Evolutionary conservation across 2,888 invertebrate species (phyloP).

Genomic region (Panorpa germanica): DNA sequence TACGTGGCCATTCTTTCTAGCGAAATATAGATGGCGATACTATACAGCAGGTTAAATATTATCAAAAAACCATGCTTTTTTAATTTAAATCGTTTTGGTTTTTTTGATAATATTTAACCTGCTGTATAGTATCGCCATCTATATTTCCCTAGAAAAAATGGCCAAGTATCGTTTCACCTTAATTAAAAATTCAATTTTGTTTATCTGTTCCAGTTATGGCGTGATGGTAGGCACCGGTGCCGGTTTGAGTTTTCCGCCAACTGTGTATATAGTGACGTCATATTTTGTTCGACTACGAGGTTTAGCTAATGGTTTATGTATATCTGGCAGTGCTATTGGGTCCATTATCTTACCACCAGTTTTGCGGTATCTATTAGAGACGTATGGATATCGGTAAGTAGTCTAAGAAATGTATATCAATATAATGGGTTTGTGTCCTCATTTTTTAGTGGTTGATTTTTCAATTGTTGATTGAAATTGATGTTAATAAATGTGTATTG

Average conservation of each 20-base stretch:
- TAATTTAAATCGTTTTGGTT: constrained; percentile 4
- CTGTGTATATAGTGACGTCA: constrained; percentile 76
- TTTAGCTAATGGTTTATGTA: constrained; percentile 72
- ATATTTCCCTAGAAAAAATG: too few species aligned
- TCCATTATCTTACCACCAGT: constrained; percentile 71
- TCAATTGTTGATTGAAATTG: too few species aligned
- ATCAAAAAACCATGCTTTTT: too few species aligned
- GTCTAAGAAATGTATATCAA: constrained; percentile 5
- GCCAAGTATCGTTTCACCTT: too few species aligned
- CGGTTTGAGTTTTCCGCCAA: constrained; percentile 72
- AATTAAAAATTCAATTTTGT: constrained; percentile 5
- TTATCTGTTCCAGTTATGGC: constrained; percentile 43
- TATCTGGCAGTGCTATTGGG: constrained; percentile 74
- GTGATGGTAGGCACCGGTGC: constrained; percentile 68
- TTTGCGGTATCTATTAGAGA: constrained; percentile 45
- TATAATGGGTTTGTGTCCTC: constrained; percentile 6
- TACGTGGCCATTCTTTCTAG: too few species aligned
- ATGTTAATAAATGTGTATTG: too few species aligned
- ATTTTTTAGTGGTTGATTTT: constrained; percentile 8
- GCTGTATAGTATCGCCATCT: too few species aligned
- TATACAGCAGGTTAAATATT: too few species aligned
- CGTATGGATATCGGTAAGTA: constrained; percentile 54
- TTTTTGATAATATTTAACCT: too few species aligned
- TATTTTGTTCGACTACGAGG: constrained; percentile 65
- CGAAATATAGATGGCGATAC: too few species aligned